These are phyloP conservation scores for Eupeodes latifasciatus DNA, from an alignment of 2,888 invertebrate species.

Conservation along the genomic window DNA sequence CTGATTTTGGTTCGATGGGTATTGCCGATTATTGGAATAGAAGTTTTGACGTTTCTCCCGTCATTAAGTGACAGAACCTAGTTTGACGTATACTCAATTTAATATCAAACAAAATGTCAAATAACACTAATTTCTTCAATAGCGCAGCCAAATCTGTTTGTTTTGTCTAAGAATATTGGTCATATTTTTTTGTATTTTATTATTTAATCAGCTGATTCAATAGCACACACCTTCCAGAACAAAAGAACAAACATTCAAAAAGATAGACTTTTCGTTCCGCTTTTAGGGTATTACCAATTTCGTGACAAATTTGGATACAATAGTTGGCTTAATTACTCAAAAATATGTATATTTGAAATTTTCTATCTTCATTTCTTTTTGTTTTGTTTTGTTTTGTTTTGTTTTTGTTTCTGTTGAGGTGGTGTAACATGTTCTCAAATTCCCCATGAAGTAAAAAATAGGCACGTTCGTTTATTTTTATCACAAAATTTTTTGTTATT, in stretches of 20 bases:
- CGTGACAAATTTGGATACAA: constrained; percentile 31
- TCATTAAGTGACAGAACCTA: background rate
- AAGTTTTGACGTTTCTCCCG: background rate
- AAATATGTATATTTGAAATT: constrained; percentile 10
- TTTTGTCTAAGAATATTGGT: constrained; percentile 18
- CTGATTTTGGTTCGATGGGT: background rate
- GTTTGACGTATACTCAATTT: background rate
- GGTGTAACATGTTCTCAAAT: constrained; percentile 17
- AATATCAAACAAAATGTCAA: background rate
- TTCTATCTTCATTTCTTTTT: constrained; percentile 6
- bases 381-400: too few relatives aligned
- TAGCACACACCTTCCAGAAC: constrained; percentile 2
- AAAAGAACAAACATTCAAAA: background rate
- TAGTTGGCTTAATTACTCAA: constrained; percentile 48
- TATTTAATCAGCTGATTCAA: constrained; percentile 29
- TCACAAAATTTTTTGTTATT: constrained; percentile 29
- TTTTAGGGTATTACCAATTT: background rate
- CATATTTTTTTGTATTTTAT: background rate
- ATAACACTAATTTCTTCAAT: background rate
- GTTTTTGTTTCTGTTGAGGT: background rate
- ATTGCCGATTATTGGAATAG: background rate
- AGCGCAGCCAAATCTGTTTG: background rate
- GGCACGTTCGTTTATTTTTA: constrained; percentile 69
- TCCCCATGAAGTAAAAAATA: constrained; percentile 27
- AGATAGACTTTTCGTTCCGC: background rate